Percentiles rank a stretch among this genome's conserved stretches.
Conservation (phyloP, 2,797 vertebrate genomes). For the Cyclura pinguis region DNA sequence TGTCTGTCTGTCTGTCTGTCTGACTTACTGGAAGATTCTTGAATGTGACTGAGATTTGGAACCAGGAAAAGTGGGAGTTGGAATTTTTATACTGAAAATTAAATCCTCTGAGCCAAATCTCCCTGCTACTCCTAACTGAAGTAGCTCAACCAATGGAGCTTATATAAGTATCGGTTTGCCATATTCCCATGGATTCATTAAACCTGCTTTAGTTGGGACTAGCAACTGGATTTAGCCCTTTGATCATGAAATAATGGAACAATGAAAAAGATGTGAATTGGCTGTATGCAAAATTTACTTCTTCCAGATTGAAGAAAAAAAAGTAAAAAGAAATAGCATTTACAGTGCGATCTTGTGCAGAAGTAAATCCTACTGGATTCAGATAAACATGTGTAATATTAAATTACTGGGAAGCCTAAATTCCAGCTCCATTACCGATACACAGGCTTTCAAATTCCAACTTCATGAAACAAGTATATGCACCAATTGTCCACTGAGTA, state of each 20-base stretch:
- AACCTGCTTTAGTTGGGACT: too few relatives aligned
- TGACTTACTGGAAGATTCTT: background rate
- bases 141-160: too few relatives aligned
- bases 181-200: too few relatives aligned
- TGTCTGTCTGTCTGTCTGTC: too few relatives aligned
- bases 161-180: too few relatives aligned
- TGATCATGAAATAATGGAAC: background rate
- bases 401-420: background rate
- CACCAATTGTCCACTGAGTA: background rate
- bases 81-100: background rate
- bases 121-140: too few relatives aligned
- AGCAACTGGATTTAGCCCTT: background rate
- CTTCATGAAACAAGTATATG: background rate
- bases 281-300: background rate
- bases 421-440: background rate
- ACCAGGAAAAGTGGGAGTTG: background rate
- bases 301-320: background rate
- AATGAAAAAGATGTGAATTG: background rate
- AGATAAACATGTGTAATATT: background rate
- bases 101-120: background rate
- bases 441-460: background rate
- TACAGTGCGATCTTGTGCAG: background rate
- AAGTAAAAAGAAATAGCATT: background rate
- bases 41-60: background rate
- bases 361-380: background rate